Evolutionary conservation across 2,113 vertebrate genomes (phyloP).

Genomic region (Patagioenas fasciata): DNA sequence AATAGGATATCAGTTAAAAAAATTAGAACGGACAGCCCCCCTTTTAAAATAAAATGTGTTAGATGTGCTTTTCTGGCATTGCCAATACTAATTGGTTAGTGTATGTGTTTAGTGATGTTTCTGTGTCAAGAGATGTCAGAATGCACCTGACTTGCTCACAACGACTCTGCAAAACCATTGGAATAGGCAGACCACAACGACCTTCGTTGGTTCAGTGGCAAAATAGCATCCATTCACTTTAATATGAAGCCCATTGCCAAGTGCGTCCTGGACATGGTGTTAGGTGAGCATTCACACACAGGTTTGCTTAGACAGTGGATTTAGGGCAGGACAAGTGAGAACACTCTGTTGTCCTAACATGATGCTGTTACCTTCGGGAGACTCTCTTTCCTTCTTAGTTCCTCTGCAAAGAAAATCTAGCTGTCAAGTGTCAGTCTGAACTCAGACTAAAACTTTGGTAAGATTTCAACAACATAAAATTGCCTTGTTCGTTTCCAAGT

Average conservation of each 20-base stretch:
- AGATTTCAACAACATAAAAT: neutral
- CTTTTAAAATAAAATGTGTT: neutral
- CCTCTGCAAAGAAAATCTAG: neutral
- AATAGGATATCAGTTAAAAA: neutral
- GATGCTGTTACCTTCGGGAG: neutral
- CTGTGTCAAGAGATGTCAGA: neutral
- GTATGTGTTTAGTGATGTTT: neutral
- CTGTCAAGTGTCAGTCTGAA: neutral
- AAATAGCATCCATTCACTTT: neutral
- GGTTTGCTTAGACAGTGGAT: neutral
- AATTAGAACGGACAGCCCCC: neutral
- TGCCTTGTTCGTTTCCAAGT: neutral
- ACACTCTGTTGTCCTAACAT: neutral
- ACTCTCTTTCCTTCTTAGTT: neutral
- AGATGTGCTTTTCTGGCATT: neutral
- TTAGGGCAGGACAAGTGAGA: neutral
- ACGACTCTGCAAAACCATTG: neutral
- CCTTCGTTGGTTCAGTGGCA: neutral
- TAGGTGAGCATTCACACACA: accelerated
- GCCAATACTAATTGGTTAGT: neutral
- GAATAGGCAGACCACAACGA: neutral
- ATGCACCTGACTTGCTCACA: neutral
- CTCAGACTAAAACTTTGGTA: neutral
- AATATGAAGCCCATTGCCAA: neutral
- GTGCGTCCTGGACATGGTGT: accelerated